Evolutionary conservation across 1,140 invertebrate species (phyloP).

Genomic region (Zaprionus africanus): DNA sequence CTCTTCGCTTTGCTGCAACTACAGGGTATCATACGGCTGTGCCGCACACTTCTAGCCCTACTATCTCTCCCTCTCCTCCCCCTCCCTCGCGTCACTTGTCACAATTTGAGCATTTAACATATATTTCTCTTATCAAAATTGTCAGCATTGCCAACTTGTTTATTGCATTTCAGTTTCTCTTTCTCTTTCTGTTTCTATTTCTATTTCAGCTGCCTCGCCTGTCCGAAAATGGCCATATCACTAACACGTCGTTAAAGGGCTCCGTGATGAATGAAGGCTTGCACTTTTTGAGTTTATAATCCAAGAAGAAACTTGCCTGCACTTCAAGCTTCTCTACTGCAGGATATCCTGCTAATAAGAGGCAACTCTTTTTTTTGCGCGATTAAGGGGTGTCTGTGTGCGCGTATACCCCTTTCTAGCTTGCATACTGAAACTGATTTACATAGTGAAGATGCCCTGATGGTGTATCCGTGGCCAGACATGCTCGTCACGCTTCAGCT

Average conservation of each 20-base stretch:
- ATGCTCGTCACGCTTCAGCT: no score
- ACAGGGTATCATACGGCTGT: neutral
- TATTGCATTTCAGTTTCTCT: conserved; percentile 62
- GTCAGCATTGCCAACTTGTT: conserved; percentile 74
- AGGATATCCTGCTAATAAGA: neutral
- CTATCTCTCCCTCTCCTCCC: neutral
- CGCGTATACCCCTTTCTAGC: no score
- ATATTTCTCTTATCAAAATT: conserved; percentile 73
- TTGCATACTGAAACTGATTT: no score
- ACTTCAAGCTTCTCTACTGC: neutral
- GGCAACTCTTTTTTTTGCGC: no score
- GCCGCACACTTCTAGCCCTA: neutral
- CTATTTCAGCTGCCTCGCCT: neutral
- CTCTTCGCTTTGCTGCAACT: neutral
- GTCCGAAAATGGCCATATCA: neutral
- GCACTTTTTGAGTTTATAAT: neutral
- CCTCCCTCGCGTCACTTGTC: conserved; percentile 51
- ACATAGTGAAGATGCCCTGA: no score
- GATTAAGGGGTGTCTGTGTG: no score
- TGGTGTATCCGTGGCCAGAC: no score
- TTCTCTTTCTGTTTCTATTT: neutral
- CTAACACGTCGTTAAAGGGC: conserved; percentile 3
- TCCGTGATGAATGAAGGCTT: neutral
- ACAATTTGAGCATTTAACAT: conserved; percentile 68
- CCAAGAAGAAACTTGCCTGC: neutral